phyloP scores from a whole-genome alignment of 2,797 vertebrate genomes.

The Adrianichthys oophorus region DNA sequence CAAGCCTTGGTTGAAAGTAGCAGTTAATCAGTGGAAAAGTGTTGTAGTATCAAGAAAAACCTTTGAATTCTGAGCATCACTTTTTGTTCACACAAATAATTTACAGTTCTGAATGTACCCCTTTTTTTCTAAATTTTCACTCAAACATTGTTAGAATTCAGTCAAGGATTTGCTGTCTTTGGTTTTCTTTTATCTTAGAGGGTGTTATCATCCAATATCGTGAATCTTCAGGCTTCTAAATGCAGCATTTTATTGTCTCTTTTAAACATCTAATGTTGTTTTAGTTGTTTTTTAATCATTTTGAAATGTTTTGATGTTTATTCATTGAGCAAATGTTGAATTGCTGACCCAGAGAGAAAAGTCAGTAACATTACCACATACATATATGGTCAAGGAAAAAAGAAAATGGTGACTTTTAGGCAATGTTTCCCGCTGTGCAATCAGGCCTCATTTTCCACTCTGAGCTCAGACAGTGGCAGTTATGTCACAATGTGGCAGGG shows the following conservation, averaged over 20 bases:
- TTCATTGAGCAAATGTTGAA: no score
- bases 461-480: slow-evolving; percentile 45
- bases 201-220: slow-evolving; percentile 23
- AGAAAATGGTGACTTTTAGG: slow-evolving; percentile 45
- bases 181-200: slow-evolving; percentile 43
- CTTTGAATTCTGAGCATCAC: slow-evolving; percentile 23
- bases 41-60: slow-evolving; percentile 21
- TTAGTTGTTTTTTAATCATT: no score
- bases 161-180: slow-evolving; percentile 43
- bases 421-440: slow-evolving; percentile 65
- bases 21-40: slow-evolving; percentile 30
- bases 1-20: slow-evolving; percentile 36
- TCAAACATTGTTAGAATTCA: slow-evolving; percentile 16
- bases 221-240: not conserved
- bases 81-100: slow-evolving; percentile 32
- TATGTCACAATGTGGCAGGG: slow-evolving; percentile 40
- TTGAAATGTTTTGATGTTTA: no score
- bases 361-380: slow-evolving; percentile 47
- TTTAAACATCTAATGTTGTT: slow-evolving; percentile 7
- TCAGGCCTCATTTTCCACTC: slow-evolving; percentile 63
- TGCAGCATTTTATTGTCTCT: slow-evolving; percentile 14
- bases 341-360: not conserved
- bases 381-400: slow-evolving; percentile 35
- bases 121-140: slow-evolving; percentile 17
- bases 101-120: slow-evolving; percentile 18